Evolutionary conservation across 2,797 vertebrate species (phyloP), one percentile per base, ranked within the genome.

Genomic region (Epinephelus coioides): DNA sequence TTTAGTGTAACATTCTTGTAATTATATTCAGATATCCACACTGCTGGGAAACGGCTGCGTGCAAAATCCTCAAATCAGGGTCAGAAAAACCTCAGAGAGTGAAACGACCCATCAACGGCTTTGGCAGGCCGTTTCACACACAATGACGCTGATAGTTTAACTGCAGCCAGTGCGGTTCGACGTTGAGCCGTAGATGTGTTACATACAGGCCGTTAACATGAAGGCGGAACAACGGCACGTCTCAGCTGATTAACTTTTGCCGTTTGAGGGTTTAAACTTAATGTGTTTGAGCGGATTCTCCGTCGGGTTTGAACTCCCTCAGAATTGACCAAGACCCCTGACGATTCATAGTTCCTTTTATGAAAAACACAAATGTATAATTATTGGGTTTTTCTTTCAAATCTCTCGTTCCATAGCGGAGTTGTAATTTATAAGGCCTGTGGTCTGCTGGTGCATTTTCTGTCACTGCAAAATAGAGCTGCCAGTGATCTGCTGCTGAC

Each of bases 81-180:
- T 68, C 64, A 65, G 44, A 51, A 65, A 69, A 83, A 79, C 76
- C 67, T 82, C 76, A 69, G 81, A 30, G 76, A 66, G 61, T 40
- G 78, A 78, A 86, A 78, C 23, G 63, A 73, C 72, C 82, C 81
- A 40, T 83, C 19, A 21, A 25, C 2, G 18, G 72, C 25, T 77
- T 57, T 83, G 85, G 68, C 83, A 84, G 27, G 63, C 21, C 4
- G 53, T 72, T 85, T 85, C 56, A 73, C 82, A 72, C 62, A 69
- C 57, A 51, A 3, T 54, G 81, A 75, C 76, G 73, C 43, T 40
- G 84, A 89, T 64, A 57, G 73, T 84, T 85, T 82, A 80, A 86
- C 69, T 76, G 68, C 82, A 69, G 88, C 40, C 59, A 15, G 75
- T 84, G 89, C 12, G 87, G 88, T 88, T 72, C 49, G 1, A 66